These are phyloP conservation scores for Enchytraeus crypticus DNA, from an alignment of 2,888 invertebrate genomes.

Conservation along the genomic window DNA sequence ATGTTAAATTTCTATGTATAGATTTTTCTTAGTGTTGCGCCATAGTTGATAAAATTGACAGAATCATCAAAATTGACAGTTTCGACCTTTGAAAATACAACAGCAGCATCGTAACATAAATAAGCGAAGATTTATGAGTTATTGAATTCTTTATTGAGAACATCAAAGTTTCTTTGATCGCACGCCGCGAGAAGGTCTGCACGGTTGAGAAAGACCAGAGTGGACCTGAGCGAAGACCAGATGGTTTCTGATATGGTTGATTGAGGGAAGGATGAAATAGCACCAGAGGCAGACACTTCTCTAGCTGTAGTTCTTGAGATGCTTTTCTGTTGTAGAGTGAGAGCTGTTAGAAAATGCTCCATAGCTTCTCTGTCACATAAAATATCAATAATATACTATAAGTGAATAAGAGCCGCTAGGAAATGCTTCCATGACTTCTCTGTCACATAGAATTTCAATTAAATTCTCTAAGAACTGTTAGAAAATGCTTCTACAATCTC, in stretches of 20 bases:
- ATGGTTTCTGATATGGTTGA: slow-evolving; percentile 76
- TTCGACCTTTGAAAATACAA: too few relatives aligned
- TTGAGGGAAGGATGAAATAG: slow-evolving; percentile 35
- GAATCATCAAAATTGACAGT: too few relatives aligned
- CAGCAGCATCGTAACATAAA: too few relatives aligned
- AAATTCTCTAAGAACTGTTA: too few relatives aligned
- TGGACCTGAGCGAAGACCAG: slow-evolving; percentile 85
- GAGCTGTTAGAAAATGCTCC: slow-evolving; percentile 83
- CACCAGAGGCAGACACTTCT: background rate
- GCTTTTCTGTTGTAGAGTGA: slow-evolving; percentile 76
- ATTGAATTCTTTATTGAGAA: slow-evolving; percentile 43
- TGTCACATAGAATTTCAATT: background rate
- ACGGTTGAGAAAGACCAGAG: slow-evolving; percentile 65
- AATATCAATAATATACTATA: background rate
- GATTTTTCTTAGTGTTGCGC: too few relatives aligned
- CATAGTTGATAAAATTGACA: too few relatives aligned
- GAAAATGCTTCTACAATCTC: too few relatives aligned
- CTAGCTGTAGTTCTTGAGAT: slow-evolving; percentile 51
- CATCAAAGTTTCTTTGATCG: slow-evolving; percentile 51
- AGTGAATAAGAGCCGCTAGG: background rate
- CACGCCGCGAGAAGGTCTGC: slow-evolving; percentile 54
- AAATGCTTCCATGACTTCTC: background rate
- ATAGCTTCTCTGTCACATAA: slow-evolving; percentile 67
- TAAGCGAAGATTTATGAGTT: too few relatives aligned
- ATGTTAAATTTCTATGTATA: too few relatives aligned